phyloP scores from a whole-genome alignment of 2,113 vertebrate species.

The Pseudorasbora parva region DNA sequence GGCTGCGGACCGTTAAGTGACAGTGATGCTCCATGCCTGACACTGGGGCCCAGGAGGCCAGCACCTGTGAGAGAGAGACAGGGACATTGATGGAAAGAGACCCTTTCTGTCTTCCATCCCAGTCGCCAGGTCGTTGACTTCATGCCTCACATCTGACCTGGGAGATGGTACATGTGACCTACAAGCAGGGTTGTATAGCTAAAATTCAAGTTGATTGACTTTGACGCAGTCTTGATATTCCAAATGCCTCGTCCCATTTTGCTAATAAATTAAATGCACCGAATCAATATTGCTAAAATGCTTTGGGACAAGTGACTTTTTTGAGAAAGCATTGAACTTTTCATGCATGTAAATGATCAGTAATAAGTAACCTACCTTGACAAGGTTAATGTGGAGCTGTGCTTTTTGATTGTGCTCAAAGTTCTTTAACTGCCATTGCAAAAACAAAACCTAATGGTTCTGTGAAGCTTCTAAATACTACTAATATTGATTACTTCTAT shows the following conservation, averaged over 20 bases:
- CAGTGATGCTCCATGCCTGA: conserved; percentile 52
- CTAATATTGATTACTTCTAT: background rate
- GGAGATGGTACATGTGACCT: conserved; percentile 1
- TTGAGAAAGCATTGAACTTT: too few relatives aligned
- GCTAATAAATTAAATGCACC: background rate
- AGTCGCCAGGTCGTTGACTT: conserved; percentile 11
- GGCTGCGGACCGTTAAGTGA: conserved; percentile 47
- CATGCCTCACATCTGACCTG: conserved; percentile 25
- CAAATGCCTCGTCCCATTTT: background rate
- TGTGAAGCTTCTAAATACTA: conserved; percentile 1
- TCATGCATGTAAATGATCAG: background rate
- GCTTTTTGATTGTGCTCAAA: conserved; percentile 11
- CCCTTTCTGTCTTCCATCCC: background rate
- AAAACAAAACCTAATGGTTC: background rate
- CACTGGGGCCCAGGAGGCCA: conserved; percentile 40
- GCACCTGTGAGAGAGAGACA: conserved; percentile 40
- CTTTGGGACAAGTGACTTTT: background rate
- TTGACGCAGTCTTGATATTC: background rate
- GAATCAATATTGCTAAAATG: background rate
- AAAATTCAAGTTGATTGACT: background rate
- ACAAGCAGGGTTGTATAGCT: background rate
- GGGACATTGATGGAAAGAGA: conserved; percentile 21
- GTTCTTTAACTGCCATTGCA: conserved; percentile 1
- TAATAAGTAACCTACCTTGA: background rate
- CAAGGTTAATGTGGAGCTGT: background rate